Evolutionary conservation across 2,797 vertebrate species (phyloP).

Genomic region (Mormyrops attenuatus): DNA sequence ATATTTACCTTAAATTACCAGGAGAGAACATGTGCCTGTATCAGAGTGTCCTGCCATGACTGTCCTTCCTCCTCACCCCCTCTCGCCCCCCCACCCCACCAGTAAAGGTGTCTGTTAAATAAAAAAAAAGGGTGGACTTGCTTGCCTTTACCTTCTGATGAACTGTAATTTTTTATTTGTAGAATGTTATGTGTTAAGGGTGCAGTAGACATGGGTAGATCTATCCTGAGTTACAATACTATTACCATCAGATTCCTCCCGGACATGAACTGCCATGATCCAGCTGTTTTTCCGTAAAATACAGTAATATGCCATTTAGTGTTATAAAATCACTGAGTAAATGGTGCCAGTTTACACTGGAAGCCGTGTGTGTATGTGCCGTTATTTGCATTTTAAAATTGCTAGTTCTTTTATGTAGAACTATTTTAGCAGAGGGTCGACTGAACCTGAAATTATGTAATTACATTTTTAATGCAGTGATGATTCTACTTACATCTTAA

Average conservation of each 20-base stretch:
- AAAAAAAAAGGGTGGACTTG: not conserved
- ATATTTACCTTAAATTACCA: not conserved
- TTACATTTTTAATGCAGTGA: not conserved
- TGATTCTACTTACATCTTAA: not conserved
- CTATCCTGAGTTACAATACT: not conserved
- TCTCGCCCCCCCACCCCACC: not conserved
- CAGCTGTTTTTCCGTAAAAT: not conserved
- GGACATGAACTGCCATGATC: not conserved
- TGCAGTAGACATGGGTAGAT: not conserved
- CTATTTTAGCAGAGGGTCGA: not conserved
- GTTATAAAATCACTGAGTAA: not conserved
- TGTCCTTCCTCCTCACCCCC: not conserved
- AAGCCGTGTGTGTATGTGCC: not conserved
- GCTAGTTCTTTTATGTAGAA: not conserved
- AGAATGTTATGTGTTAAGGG: not conserved
- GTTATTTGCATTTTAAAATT: not conserved
- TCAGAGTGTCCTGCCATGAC: not conserved
- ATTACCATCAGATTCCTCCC: not conserved
- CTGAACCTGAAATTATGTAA: not conserved
- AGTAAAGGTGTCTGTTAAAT: not conserved
- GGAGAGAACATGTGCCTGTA: conserved; percentile 8
- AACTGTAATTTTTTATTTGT: not conserved
- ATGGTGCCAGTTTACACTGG: not conserved
- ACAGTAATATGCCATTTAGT: not conserved
- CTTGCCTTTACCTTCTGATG: not conserved